Evolutionary conservation across 2,797 vertebrate genomes (phyloP).

Genomic region (Danio tinwini): DNA sequence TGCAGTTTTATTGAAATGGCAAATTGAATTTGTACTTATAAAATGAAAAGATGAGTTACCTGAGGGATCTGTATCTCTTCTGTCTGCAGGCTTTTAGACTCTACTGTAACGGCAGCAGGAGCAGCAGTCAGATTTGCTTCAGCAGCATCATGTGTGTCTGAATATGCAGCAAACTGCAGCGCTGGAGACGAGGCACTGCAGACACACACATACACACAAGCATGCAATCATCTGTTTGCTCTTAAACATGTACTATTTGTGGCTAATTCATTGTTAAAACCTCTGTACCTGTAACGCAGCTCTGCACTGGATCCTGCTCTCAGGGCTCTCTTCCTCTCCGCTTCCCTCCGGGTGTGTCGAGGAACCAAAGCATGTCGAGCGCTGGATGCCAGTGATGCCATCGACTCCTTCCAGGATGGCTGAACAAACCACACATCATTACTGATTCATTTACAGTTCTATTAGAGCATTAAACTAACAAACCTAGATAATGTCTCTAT

Average conservation of each 20-base stretch:
- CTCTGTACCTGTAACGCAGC: slow-evolving; percentile 51
- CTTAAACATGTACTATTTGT: neutral
- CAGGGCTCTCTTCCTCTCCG: slow-evolving; percentile 62
- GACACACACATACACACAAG: neutral
- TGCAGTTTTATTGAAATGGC: neutral
- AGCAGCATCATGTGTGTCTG: neutral
- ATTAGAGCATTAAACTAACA: neutral
- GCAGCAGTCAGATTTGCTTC: neutral
- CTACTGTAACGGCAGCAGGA: slow-evolving; percentile 12
- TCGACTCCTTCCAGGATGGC: slow-evolving; percentile 81
- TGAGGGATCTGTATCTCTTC: slow-evolving; percentile 60
- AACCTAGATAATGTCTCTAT: neutral
- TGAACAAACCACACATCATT: slow-evolving; percentile 56
- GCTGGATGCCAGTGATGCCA: slow-evolving; percentile 73
- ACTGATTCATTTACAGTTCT: too few relatives aligned
- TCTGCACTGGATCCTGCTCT: slow-evolving; percentile 4
- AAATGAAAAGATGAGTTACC: slow-evolving; percentile 58
- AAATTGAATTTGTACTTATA: neutral
- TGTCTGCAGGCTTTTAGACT: slow-evolving; percentile 70
- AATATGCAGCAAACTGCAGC: neutral
- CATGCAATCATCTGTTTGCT: neutral
- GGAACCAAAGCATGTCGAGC: slow-evolving; percentile 75
- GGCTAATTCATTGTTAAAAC: neutral
- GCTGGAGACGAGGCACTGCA: slow-evolving; percentile 41
- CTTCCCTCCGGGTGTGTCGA: slow-evolving; percentile 65